Base-by-base conservation (phyloP, 2,113 vertebrate genomes). In the Chelonoidis abingdonii region DNA sequence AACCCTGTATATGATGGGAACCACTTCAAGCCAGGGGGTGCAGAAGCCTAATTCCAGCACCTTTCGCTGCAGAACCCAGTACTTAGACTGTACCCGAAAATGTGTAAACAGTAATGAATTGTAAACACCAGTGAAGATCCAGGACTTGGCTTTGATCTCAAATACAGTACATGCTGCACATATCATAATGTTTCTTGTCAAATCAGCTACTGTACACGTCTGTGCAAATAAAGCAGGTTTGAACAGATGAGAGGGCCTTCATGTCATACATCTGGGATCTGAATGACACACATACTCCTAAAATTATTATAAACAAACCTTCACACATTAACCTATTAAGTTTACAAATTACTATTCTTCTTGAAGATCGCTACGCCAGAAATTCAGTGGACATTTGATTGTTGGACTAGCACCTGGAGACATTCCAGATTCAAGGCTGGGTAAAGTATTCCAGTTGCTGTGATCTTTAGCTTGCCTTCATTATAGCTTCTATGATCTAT, bases 401-500 rank as follows among this genome's bases (percentile, higher is more conserved):
- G 76, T 87, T 92, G 87, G 82, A 84, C 29, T 35, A 41, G 57
- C 93, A 96, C 59, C 88, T 96, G 72, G 88, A 94, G 83, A 95
- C 35, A 12, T 86, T 90, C 47, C 84, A 93, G 94, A 95, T 96
- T 93, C 86, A 84, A 94, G 80, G 29, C 24, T 85, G 59, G 50
- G 59, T 97, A 56, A 94, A 97, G 54, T 89, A 86, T 80, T 89
- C 69, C 56, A 86, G 86, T 88, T 89, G 75, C 83, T 93, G 12
- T 59, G 84, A 95, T 94, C 22, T 97, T 79, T 96, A 96, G 89
- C 78, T 93, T 86, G 65, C 88, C 80, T 95, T 96, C 96, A 83
- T 96, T 97, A 95, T n/a, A 93, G 49, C 87, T 91, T 96, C 89
- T 91, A 52, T 95, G 84, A 95, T 97, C 96, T 97, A 94, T 88